Evolutionary conservation across 2,797 vertebrate genomes (phyloP), one percentile per base, ranked within the genome.

Genomic region (Naso thynnoides): DNA sequence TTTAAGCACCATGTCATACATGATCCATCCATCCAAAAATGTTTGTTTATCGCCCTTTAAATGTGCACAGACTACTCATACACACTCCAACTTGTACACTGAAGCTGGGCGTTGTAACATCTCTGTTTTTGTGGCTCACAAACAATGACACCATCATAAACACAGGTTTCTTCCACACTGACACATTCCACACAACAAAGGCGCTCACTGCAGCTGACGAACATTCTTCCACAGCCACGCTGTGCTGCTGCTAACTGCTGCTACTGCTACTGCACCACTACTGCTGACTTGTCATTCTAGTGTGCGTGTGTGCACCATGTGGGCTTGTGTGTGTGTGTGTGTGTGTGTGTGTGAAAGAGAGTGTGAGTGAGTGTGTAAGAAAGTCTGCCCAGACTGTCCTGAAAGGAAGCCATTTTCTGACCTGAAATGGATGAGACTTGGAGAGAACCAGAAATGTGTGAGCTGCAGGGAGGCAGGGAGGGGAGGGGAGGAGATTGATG

Each of bases 121-220:
- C 59, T 53, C 44, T 73, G 36, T 84, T 71, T 73, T 73, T 72
- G 70, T 66, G 1, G 2, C 59, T 38, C 57, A 39, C 41, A 69
- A 76, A 88, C 88, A 86, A 75, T 61, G 49, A 63, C 38, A 18
- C 31, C 52, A n/a, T 70, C 70, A 50, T 62, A 63, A 70, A 79
- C 39, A 64, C 84, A 75, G 65, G 66, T 75, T 76, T 56, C 84
- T 84, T 85, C 78, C 77, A 82, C 85, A 59, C 44, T 38, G 83
- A 87, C 81, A 79, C 92, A 92, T 93, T 92, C 91, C 92, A 57
- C 79, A 83, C 59, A 81, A 90, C 90, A 93, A 92, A 90, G 69
- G 86, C 68, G 5, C 24, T 52, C 75, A 2, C 75, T 73, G 74
- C 78, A 50, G 64, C 52, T 2, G 10, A 29, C 48, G 42, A 72